Evolutionary conservation across 2,888 invertebrate genomes (phyloP).

Genomic region (Sphaerophoria taeniata): DNA sequence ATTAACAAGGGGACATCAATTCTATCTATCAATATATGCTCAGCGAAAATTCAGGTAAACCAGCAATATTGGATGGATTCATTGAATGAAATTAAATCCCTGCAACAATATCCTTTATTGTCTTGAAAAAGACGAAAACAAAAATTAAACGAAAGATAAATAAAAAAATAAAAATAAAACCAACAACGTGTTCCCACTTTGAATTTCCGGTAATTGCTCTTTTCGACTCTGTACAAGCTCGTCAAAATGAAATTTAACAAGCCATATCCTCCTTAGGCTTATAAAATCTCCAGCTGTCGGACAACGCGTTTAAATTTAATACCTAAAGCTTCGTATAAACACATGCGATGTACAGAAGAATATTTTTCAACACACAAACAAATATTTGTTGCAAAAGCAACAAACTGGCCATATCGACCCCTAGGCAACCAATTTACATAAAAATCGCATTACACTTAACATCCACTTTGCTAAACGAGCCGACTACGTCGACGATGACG

Average conservation of each 20-base stretch:
- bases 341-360: not conserved
- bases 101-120: slow-evolving; percentile 24
- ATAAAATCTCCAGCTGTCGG: slow-evolving; percentile 56
- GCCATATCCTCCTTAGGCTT: slow-evolving; percentile 55
- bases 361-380: not conserved
- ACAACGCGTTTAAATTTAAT: not conserved
- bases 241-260: slow-evolving; percentile 67
- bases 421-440: slow-evolving; percentile 80
- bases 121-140: not conserved
- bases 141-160: slow-evolving; percentile 6
- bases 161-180: slow-evolving; percentile 9
- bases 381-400: slow-evolving; percentile 54
- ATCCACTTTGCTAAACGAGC: slow-evolving; percentile 83
- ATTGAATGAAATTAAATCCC: slow-evolving; percentile 52
- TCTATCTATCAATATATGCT: too few species aligned
- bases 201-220: slow-evolving; percentile 69
- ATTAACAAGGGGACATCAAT: too few species aligned
- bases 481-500: slow-evolving; percentile 70
- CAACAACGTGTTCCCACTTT: slow-evolving; percentile 59
- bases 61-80: slow-evolving; percentile 37
- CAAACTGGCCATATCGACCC: slow-evolving; percentile 69
- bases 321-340: slow-evolving; percentile 17
- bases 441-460: slow-evolving; percentile 83
- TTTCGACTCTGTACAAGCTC: slow-evolving; percentile 37
- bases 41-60: not conserved